A percentile compares a stretch with the other conserved stretches of the same genome.
Evolutionary conservation across 1,140 invertebrate species (phyloP).

Genomic region (Mya arenaria): DNA sequence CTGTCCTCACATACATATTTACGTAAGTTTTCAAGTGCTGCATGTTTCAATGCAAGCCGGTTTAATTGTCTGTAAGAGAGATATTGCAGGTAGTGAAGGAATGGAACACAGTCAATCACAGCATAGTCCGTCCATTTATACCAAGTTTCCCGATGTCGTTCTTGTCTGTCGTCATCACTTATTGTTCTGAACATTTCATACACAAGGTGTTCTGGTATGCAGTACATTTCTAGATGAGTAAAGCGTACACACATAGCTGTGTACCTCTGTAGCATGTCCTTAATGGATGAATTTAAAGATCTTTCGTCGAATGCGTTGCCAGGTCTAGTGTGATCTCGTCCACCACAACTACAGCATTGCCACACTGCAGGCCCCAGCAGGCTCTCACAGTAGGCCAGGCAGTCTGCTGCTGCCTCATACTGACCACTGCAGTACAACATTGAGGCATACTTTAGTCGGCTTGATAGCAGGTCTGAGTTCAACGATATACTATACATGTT

Average conservation of each 20-base stretch:
- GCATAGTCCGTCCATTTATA: not conserved
- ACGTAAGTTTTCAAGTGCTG: not conserved
- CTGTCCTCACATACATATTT: not conserved
- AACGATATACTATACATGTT: too few species aligned
- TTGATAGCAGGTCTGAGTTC: too few species aligned
- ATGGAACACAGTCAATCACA: not conserved
- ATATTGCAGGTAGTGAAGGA: not conserved
- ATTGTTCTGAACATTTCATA: not conserved
- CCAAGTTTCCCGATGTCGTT: not conserved
- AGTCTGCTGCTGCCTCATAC: too few species aligned
- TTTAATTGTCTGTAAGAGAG: not conserved
- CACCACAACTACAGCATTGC: not conserved
- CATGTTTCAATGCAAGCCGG: not conserved
- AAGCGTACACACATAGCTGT: not conserved
- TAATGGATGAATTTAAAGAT: not conserved
- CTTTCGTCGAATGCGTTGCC: not conserved
- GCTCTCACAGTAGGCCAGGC: too few species aligned
- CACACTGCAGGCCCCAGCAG: too few species aligned
- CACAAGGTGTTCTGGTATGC: not conserved
- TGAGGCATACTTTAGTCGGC: too few species aligned
- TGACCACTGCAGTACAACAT: too few species aligned
- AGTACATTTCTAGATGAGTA: not conserved
- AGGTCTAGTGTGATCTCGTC: not conserved
- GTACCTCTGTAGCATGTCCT: not conserved
- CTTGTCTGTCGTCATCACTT: not conserved